Evolutionary conservation across 2,797 vertebrate species (phyloP).

Genomic region (Sciurus carolinensis): DNA sequence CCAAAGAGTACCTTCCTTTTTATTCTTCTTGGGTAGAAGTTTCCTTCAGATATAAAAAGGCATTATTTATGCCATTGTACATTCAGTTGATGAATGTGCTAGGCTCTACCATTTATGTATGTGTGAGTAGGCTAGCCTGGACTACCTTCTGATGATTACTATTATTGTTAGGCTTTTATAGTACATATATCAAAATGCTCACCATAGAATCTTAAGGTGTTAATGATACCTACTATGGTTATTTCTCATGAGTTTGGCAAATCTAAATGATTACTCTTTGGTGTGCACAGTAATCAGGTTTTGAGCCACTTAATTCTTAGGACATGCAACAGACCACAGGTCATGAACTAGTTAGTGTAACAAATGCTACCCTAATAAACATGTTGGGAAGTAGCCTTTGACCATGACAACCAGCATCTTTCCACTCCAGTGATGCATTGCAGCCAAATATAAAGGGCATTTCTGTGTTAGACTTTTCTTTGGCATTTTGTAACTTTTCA

Average conservation of each 20-base stretch:
- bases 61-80: neutral
- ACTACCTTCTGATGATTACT: neutral
- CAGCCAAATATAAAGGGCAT: neutral
- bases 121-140: too few species aligned
- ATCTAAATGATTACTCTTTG: neutral
- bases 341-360: neutral
- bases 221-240: neutral
- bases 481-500: constrained; percentile 69
- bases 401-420: neutral
- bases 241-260: neutral
- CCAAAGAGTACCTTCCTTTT: neutral
- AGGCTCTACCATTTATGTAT: neutral
- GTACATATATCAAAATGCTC: neutral
- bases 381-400: neutral
- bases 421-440: neutral
- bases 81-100: neutral
- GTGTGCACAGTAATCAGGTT: neutral
- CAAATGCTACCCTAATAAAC: neutral
- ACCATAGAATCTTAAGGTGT: neutral
- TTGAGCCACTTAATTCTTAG: neutral
- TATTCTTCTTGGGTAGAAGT: neutral
- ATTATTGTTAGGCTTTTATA: neutral
- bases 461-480: constrained; percentile 60
- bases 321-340: neutral
- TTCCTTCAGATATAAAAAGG: neutral